Percentiles rank a stretch among this genome's conserved stretches.
Conservation (phyloP, 1,140 invertebrate species). For the Drosophila pseudoobscura region DNA sequence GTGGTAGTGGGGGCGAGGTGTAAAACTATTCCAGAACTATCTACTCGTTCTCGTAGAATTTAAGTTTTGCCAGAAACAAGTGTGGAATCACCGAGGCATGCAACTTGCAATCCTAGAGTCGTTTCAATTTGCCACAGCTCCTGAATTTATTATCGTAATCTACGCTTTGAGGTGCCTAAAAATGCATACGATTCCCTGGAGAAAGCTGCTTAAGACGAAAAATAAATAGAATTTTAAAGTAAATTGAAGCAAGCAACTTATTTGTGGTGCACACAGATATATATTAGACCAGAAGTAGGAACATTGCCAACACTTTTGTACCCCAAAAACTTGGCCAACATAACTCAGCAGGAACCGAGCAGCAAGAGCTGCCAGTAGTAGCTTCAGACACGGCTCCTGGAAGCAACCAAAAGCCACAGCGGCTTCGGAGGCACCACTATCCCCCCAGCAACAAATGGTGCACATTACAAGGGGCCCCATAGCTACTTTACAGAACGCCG, state of each 20-base stretch:
- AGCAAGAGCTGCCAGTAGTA: constrained; percentile 7
- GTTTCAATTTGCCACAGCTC: constrained; percentile 2
- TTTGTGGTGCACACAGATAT: constrained; percentile 39
- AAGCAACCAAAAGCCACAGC: constrained; percentile 41
- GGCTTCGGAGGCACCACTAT: constrained; percentile 17
- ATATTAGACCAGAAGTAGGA: constrained; percentile 20
- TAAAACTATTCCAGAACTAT: constrained; percentile 19
- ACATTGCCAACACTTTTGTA: constrained; percentile 67
- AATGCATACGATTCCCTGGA: constrained; percentile 18
- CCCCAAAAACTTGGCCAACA: constrained; percentile 66
- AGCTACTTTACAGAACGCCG: constrained; percentile 42
- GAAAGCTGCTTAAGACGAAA: constrained; percentile 56
- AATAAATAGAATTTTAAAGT: constrained; percentile 79
- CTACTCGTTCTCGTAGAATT: constrained; percentile 1
- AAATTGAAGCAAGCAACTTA: constrained; percentile 68
- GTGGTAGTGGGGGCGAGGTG: constrained; percentile 10
- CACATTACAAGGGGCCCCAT: constrained; percentile 49
- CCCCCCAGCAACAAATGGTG: constrained; percentile 42
- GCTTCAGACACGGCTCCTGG: constrained; percentile 3
- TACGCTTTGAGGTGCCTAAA: constrained; percentile 15
- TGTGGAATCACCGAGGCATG: background rate
- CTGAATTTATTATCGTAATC: constrained; percentile 35
- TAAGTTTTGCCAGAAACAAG: constrained; percentile 14
- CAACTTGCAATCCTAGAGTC: background rate
- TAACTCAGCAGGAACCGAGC: constrained; percentile 52